Base-by-base conservation (phyloP, 1,140 invertebrate species). In the Anthonomus grandis region DNA sequence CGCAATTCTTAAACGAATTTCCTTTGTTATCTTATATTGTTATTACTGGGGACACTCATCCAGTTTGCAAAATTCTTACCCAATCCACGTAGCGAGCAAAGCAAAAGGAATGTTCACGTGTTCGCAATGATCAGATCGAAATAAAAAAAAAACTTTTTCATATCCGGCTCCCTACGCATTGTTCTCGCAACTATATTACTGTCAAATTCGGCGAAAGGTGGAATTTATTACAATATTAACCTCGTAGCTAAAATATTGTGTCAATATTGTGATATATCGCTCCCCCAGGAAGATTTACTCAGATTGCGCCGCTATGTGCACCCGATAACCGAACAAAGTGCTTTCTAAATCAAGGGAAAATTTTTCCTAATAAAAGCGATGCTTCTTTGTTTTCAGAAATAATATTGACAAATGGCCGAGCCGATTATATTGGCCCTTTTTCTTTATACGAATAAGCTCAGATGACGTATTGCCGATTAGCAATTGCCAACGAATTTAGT, bases 391-490 rank as follows among this genome's bases (percentile, higher is more conserved):
- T 56, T 56, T 48, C 53, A 41, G 37, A 56, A 56, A 49, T 48
- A 56, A 56, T 56, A 56, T 56, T 56, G 53, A 56, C 44, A 56
- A 56, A 56, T 56, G 53, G 44, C 46, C 44, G 23, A 18, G 17
- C 23, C 53, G 31, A 46, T 56, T 56, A 56, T 56, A 52, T 52
- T 52, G 50, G n/a, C n/a, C 19, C 44, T 31, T 23, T n/a, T 38
- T 49, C 42, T 48, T 56, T 56, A 19, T 48, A 39, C 53, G 44
- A 38, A 8, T 24, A 41, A 48, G 42, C 24, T 42, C 34, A 45
- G 27, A 45, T 56, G 53, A 56, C 53, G 39, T 48, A 56, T 56
- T 56, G 53, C 53, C n/a, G 44, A 56, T 56, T 56, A 56, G 22
- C 31, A 48, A 38, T 39, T 37, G 22, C n/a, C n/a, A n/a, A n/a